A percentile compares a stretch with the other conserved stretches of the same genome.
Evolutionary conservation across 2,888 invertebrate species (phyloP).

Genomic region (Andricus curvator): DNA sequence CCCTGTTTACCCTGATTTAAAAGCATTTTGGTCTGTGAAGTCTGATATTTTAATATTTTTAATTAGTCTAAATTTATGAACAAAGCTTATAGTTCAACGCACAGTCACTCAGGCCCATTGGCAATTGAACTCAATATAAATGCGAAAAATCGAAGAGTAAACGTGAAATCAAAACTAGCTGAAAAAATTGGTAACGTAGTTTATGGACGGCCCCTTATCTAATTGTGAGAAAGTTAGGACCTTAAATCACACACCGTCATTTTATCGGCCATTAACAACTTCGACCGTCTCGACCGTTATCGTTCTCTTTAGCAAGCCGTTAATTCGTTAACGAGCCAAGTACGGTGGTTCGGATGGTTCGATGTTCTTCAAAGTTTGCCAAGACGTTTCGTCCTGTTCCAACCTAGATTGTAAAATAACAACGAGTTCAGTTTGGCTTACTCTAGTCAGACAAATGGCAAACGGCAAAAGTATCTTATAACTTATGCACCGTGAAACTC

Average conservation of each 20-base stretch:
- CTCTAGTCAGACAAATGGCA: slow-evolving; percentile 7
- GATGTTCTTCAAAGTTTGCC: slow-evolving; percentile 29
- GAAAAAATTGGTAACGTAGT: too few species aligned
- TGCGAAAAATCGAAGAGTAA: too few species aligned
- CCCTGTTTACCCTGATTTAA: too few species aligned
- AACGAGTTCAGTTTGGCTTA: slow-evolving; percentile 27
- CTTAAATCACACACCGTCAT: slow-evolving; percentile 42
- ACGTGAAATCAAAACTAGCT: too few species aligned
- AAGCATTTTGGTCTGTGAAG: too few species aligned
- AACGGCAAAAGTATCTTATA: not conserved
- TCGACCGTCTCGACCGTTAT: slow-evolving; percentile 49
- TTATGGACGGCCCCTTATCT: not conserved
- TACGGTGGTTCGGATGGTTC: slow-evolving; percentile 5
- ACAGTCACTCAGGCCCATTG: too few species aligned
- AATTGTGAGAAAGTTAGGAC: slow-evolving; percentile 7
- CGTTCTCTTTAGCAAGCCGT: slow-evolving; percentile 51
- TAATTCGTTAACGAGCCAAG: slow-evolving; percentile 55
- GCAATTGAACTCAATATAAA: too few species aligned
- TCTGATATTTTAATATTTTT: too few species aligned
- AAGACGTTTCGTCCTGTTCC: slow-evolving; percentile 10
- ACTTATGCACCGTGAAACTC: slow-evolving; percentile 35
- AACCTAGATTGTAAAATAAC: slow-evolving; percentile 8
- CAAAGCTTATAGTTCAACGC: too few species aligned
- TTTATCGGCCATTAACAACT: slow-evolving; percentile 52
- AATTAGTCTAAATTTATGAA: too few species aligned